These are phyloP conservation scores for Syrista parreyssii DNA, from an alignment of 2,888 invertebrate species.

Conservation along the genomic window DNA sequence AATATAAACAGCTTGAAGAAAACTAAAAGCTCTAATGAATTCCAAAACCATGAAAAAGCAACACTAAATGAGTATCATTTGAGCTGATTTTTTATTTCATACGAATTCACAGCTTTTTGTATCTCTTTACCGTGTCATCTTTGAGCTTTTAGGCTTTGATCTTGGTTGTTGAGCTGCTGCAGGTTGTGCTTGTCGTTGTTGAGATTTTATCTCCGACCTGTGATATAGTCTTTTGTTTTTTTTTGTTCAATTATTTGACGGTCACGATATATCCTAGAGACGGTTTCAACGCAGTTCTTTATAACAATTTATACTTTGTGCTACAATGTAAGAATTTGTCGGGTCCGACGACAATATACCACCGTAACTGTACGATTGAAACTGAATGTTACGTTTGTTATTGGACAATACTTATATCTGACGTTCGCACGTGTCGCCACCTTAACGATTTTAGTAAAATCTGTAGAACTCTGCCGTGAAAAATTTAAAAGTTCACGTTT, in stretches of 20 bases:
- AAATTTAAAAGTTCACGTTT: not conserved
- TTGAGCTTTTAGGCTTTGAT: conserved; percentile 44
- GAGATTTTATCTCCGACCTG: conserved; percentile 45
- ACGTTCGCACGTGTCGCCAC: not conserved
- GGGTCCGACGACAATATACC: not conserved
- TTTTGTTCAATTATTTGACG: not conserved
- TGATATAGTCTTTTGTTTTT: conserved; percentile 16
- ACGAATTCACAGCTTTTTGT: not conserved
- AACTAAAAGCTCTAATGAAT: not conserved
- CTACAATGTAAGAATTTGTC: not conserved
- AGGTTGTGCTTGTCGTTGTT: conserved; percentile 19
- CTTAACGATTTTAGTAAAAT: not conserved
- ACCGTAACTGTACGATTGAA: not conserved
- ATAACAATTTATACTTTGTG: not conserved
- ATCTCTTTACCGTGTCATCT: conserved; percentile 44
- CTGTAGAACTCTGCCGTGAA: not conserved
- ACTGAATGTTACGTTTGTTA: not conserved
- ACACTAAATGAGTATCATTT: not conserved
- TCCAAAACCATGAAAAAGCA: not conserved
- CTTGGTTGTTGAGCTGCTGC: conserved; percentile 37
- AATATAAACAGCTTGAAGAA: not conserved
- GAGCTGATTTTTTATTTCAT: not conserved
- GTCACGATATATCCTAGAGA: not conserved
- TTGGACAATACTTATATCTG: not conserved
- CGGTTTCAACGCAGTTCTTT: not conserved